Base-by-base conservation (phyloP, 2,113 vertebrate species). In the Athene cunicularia region DNA sequence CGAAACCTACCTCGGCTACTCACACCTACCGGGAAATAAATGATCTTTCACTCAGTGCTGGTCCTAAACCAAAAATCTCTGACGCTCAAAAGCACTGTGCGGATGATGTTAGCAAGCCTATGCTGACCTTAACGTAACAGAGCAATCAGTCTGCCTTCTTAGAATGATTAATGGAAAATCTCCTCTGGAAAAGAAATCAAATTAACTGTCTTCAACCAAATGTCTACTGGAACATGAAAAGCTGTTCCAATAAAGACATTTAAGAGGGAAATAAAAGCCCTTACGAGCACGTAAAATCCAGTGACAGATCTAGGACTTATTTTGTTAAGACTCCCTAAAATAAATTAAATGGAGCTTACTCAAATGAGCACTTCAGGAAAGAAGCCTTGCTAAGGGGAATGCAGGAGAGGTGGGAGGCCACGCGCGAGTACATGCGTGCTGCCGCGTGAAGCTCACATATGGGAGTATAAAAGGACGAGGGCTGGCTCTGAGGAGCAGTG, bases 201-300 rank as follows among this genome's bases (percentile, higher is more conserved):
- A 98, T 98, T 97, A 98, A 98, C 97, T 97, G 96, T 97, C 98
- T 98, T 98, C 98, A 98, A 96, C 98, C 98, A 98, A 98, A 98
- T 98, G 97, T 98, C 97, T 98, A 97, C 95, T 98, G 96, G 97
- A 98, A 98, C 96, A 98, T 0, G 96, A 97, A 98, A 98, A 98
- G 98, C 98, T 98, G 98, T 97, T 98, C 97, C 35, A 76, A 96
- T 97, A 98, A 97, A 98, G 97, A 98, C 94, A 97, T 97, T 97
- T 93, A 97, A 93, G 96, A 98, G 90, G 90, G 73, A 9, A 70
- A 98, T 8, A 95, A 95, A 74, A 1, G 0, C 86, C 97, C 97
- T 96, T 96, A 80, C 10, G 30, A 93, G 90, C 87, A 97, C 55
- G 92, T 92, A 96, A 97, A 98, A 97, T 97, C 98, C 96, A 93